Evolutionary conservation across 1,140 invertebrate genomes (phyloP), one percentile per base, ranked within the genome.

Genomic region (Prorops nasuta): DNA sequence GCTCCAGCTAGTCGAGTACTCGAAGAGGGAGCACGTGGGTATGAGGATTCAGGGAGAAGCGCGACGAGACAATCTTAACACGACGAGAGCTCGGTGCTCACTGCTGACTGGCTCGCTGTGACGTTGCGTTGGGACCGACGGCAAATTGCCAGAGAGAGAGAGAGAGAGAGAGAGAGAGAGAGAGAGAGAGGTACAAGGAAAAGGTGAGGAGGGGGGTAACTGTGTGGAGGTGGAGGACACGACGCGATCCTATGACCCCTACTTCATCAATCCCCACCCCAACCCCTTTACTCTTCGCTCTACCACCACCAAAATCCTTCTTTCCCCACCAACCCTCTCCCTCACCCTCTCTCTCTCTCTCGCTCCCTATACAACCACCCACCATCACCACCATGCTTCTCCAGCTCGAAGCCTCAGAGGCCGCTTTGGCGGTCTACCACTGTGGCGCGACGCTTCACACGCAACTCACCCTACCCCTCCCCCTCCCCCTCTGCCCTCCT

Each of bases 61-160:
- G 49, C 47, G 17, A 47, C 45, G 8, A 53, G 34, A 59, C n/a
- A 24, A 56, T 21, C 19, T 39, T 44, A 15, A 24, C 54, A 37
- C 40, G 51, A 45, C 65, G 44, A 66, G 66, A 70, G 68, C 68
- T 63, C 65, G 63, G 39, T 64, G 65, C 63, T 63, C 59, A 70
- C 68, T 70, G 24, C 24, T 10, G 24, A 28, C 4, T 28, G 24
- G 4, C 24, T 10, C 24, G 4, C 24, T 10, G 10, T 10, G n/a
- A 6, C 24, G 24, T 10, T 28, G n/a, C 24, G 4, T 28, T 10
- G 4, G 4, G 4, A 28, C 24, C 24, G 10, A 4, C 24, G 24
- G 10, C 24, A 4, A 6, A 10, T 28, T 28, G n/a, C n/a, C n/a
- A n/a, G n/a, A n/a, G n/a, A n/a, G n/a, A n/a, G n/a, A n/a, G n/a